These are phyloP conservation scores for Tortricodes alternella DNA, from an alignment of 2,888 invertebrate species.

Conservation along the genomic window DNA sequence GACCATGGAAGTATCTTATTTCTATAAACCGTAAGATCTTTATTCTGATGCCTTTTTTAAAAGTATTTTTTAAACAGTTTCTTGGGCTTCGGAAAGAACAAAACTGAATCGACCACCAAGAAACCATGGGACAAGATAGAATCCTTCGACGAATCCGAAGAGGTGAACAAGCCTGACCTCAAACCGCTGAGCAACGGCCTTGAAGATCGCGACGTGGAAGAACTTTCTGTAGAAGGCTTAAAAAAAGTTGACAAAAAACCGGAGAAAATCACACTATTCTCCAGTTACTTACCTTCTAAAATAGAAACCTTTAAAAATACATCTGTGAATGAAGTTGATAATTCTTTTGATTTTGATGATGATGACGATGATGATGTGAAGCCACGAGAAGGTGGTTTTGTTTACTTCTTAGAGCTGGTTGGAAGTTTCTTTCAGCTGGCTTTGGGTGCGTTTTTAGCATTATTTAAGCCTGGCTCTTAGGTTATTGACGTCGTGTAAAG, in stretches of 20 bases:
- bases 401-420: slow-evolving; percentile 59
- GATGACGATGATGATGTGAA: slow-evolving; percentile 23
- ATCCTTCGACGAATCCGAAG: slow-evolving; percentile 52
- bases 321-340: slow-evolving; percentile 32
- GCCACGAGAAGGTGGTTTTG: slow-evolving; percentile 50
- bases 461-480: slow-evolving; percentile 44
- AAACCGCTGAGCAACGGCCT: slow-evolving; percentile 57
- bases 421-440: slow-evolving; percentile 62
- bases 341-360: slow-evolving; percentile 36
- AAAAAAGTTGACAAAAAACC: slow-evolving; percentile 61
- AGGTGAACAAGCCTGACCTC: slow-evolving; percentile 41
- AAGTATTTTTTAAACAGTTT: slow-evolving; percentile 53
- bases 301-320: slow-evolving; percentile 32
- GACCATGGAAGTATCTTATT: too few species aligned
- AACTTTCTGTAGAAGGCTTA: slow-evolving; percentile 56
- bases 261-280: slow-evolving; percentile 63
- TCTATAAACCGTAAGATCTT: too few species aligned
- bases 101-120: slow-evolving; percentile 45
- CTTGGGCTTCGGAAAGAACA: slow-evolving; percentile 53
- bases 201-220: slow-evolving; percentile 61
- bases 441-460: slow-evolving; percentile 56
- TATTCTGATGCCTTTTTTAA: too few species aligned
- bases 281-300: slow-evolving; percentile 54
- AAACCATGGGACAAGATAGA: slow-evolving; percentile 52
- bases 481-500: not conserved